Evolutionary conservation across 2,113 vertebrate genomes (phyloP), one percentile per base, ranked within the genome.

Genomic region (Hippopotamus amphibius): DNA sequence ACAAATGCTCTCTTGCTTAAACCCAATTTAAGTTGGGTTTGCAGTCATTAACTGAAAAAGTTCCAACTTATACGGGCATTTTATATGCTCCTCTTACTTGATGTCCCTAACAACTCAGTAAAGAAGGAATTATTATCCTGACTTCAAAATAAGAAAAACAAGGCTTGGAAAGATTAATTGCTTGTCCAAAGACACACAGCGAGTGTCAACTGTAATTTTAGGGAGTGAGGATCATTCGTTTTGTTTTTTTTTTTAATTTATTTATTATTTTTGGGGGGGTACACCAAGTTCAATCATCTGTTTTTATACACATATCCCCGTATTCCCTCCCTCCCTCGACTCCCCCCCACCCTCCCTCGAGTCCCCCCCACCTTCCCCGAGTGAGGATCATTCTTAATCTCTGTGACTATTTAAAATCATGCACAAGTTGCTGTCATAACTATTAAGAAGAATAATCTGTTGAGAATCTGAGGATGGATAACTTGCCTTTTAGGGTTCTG

Each of bases 131-230:
- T 53, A 41, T 43, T 57, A 69, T 65, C 84, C 15, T 30, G 63
- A n/a, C 63, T 84, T 94, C 80, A 48, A 28, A 26, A 83, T 46
- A 57, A 93, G 26, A 79, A 97, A 96, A 41, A 24, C 50, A 72
- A 43, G 8, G 15, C 55, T 95, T 86, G 46, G 6, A 92, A 96
- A 96, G 4, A 43, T 63, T 21, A 76, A 12, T 96, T 96, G 26
- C 13, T 88, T 69, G 7, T 88, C 57, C 16, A 74, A 48, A 88
- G n/a, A 17, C 59, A 84, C 46, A 57, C 17, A 63, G 48, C 74
- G 41, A 7, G 12, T 48, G 19, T 68, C 12, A 93, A 69, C 16
- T 80, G 50, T 81, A 69, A 43, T 85, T 77, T 85, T 50, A 82
- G 55, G 93, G 14, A 77, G 63, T 61, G 53, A 66, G 43, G 14